Percentiles rank a stretch among this genome's conserved stretches.
Evolutionary conservation across 1,140 invertebrate genomes (phyloP).

Genomic region (Lordiphosa stackelbergi): DNA sequence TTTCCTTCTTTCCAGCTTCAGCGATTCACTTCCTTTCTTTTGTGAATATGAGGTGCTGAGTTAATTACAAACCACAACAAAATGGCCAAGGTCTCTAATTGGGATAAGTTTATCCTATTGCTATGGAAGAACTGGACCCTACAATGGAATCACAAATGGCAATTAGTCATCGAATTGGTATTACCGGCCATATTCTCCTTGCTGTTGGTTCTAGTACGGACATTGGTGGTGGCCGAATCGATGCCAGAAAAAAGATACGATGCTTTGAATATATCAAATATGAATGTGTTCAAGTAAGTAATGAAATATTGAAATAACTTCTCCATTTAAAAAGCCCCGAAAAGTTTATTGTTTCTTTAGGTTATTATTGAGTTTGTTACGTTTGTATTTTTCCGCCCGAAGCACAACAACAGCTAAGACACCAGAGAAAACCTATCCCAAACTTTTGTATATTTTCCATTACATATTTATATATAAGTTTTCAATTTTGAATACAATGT

Average conservation of each 20-base stretch:
- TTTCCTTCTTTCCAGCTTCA: too few species aligned
- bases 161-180: conserved; percentile 85
- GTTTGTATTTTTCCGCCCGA: too few species aligned
- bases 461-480: too few species aligned
- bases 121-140: conserved; percentile 92
- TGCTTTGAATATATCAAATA: conserved; percentile 14
- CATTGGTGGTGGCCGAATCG: conserved; percentile 78
- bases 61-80: conserved; percentile 2
- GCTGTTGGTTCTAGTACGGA: conserved; percentile 83
- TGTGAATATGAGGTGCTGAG: too few species aligned
- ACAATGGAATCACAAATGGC: conserved; percentile 85
- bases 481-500: too few species aligned
- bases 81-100: conserved; percentile 68
- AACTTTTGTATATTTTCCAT: too few species aligned
- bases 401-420: too few species aligned
- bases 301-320: neutral
- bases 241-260: neutral
- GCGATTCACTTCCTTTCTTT: too few species aligned
- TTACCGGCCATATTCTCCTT: conserved; percentile 84
- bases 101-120: conserved; percentile 82
- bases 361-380: too few species aligned
- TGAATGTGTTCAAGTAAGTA: conserved; percentile 57
- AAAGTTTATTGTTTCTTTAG: neutral
- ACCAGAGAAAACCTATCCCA: too few species aligned
- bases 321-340: neutral